Base-by-base conservation (phyloP, 2,113 vertebrate genomes). In the Nothocercus nigrocapillus region DNA sequence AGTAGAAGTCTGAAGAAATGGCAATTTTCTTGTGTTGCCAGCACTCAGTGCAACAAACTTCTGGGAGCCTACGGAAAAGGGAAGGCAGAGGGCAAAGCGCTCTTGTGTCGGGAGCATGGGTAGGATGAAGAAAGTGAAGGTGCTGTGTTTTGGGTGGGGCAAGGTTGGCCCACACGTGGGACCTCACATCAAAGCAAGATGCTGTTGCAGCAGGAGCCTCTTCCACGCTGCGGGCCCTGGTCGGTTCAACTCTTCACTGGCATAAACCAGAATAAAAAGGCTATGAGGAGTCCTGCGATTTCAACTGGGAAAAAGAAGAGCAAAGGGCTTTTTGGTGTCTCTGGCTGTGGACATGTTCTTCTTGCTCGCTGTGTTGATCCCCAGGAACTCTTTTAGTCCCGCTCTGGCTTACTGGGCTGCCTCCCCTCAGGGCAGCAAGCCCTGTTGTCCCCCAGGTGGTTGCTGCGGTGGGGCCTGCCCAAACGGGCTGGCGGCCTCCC, bases 1-100 rank as follows among this genome's bases (percentile, higher is more conserved):
- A 94, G 85, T 56, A 90, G 92, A 93, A 92, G n/a, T 72, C 86
- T 96, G 95, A 94, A 81, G 81, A 73, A 80, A 54, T 92, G 88
- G 53, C 89, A 64, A 7, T n/a, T 81, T 85, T 63, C 58, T 6
- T 59, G 68, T 66, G 77, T 89, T 87, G 56, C 80, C 28, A 9
- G 89, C 91, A 85, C 83, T 92, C 82, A 75, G 67, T 0, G 2
- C 77, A 91, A 86, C 38, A 63, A 53, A 67, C 69, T 30, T 38
- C 81, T 69, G 24, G 3, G 10, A 59, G 77, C 85, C 61, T 73
- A 49, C 82, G 79, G 85, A 77, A 94, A 56, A 81, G 45, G 61
- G 54, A 36, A 87, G 36, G 40, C 25, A 44, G 68, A 16, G 47
- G 19, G 28, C 11, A 34, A 92, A 32, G 49, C 45, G 36, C 47